Percentiles rank a stretch among this genome's conserved stretches.
phyloP scores from a whole-genome alignment of 2,113 vertebrate genomes.

The Nesoenas mayeri region DNA sequence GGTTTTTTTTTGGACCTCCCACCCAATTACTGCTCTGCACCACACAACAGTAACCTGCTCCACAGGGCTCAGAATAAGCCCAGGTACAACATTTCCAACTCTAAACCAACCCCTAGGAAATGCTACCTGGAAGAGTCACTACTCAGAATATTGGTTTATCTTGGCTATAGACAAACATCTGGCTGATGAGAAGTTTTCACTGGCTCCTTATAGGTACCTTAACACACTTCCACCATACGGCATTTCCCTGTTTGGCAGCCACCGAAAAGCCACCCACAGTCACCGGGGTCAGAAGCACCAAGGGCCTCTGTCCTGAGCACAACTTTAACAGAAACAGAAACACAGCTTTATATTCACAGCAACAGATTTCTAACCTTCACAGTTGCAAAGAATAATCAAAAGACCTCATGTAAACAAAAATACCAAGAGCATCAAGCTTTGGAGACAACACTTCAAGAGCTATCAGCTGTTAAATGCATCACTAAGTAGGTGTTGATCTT shows the following conservation, averaged over 20 bases:
- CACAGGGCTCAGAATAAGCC: neutral
- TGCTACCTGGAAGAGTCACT: neutral
- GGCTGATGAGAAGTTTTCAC: neutral
- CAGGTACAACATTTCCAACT: neutral
- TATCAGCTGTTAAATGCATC: neutral
- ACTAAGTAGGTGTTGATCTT: neutral
- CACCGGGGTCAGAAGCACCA: neutral
- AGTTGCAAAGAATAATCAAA: neutral
- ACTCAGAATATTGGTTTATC: accelerated
- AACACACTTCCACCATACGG: neutral
- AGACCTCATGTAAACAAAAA: neutral
- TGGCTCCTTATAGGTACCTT: neutral
- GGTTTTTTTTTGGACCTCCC: neutral
- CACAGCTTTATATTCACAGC: neutral
- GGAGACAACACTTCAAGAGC: neutral
- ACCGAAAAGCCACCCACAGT: neutral
- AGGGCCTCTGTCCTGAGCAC: neutral
- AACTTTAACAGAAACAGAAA: neutral
- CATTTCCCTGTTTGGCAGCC: neutral
- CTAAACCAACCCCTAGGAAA: neutral
- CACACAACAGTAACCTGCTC: neutral
- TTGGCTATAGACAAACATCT: neutral
- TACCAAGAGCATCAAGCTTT: neutral
- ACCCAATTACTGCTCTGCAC: neutral
- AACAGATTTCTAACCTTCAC: neutral